Percentiles rank a stretch among this genome's conserved stretches.
Evolutionary conservation across 2,113 vertebrate genomes (phyloP).

Genomic region (Gadus chalcogrammus): DNA sequence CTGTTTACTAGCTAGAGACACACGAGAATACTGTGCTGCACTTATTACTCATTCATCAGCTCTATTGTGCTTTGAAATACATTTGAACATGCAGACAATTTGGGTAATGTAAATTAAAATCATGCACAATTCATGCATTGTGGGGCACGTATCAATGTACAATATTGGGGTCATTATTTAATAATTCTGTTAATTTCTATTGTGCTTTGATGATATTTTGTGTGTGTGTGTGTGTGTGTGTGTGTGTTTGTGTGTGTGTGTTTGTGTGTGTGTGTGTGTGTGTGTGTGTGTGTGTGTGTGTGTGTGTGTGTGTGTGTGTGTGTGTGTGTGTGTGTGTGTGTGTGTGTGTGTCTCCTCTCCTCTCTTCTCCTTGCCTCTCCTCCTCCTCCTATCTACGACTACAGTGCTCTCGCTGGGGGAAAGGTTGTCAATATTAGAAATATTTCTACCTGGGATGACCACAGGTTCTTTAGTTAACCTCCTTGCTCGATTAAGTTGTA

Average conservation of each 20-base stretch:
- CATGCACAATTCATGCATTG: no score
- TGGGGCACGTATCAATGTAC: not conserved
- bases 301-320: not conserved
- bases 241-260: slow-evolving; percentile 7
- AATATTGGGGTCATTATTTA: no score
- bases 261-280: slow-evolving; percentile 3
- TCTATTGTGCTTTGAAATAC: no score
- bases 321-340: slow-evolving; percentile 3
- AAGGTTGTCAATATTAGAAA: no score
- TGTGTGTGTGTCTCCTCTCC: slow-evolving; percentile 10
- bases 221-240: not conserved
- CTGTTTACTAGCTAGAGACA: not conserved
- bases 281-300: slow-evolving; percentile 1
- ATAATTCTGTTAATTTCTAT: not conserved
- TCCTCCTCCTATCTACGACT: slow-evolving; percentile 5
- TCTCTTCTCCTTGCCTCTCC: slow-evolving; percentile 2
- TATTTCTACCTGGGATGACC: no score
- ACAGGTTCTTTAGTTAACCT: no score
- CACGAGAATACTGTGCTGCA: no score
- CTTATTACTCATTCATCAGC: no score
- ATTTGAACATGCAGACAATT: no score
- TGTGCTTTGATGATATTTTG: not conserved
- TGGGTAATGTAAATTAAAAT: no score
- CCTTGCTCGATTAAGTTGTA: no score
- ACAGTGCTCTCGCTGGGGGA: no score